Percentiles rank a stretch among this genome's conserved stretches.
Evolutionary conservation across 2,888 invertebrate species (phyloP).

Genomic region (Drosophila mimica): DNA sequence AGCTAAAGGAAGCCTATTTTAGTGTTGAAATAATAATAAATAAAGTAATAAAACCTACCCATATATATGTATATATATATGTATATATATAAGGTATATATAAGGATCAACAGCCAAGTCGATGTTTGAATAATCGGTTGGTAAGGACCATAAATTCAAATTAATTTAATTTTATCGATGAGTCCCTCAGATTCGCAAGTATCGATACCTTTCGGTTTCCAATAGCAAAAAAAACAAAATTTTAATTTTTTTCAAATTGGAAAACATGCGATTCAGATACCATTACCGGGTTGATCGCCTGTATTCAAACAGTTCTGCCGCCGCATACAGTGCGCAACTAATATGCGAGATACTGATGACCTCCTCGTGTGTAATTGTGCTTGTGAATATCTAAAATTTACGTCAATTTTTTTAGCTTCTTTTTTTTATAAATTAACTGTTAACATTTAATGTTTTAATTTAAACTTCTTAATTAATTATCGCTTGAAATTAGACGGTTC

Average conservation of each 20-base stretch:
- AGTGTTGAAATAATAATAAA: too few relatives aligned
- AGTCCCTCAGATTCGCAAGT: too few relatives aligned
- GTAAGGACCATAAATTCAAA: too few relatives aligned
- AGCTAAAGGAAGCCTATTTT: too few relatives aligned
- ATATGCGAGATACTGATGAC: conserved; percentile 18
- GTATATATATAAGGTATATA: not conserved
- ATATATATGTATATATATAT: too few relatives aligned
- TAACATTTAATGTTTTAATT: conserved; percentile 66
- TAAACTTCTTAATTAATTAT: conserved; percentile 32
- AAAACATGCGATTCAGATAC: not conserved
- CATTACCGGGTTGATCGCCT: not conserved
- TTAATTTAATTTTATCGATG: too few relatives aligned
- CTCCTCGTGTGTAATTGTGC: not conserved
- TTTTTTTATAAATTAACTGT: conserved; percentile 27
- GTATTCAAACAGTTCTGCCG: conserved; percentile 51
- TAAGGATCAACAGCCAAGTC: not conserved
- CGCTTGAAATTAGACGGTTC: not conserved
- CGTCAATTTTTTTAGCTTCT: conserved; percentile 38
- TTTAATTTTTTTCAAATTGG: too few relatives aligned
- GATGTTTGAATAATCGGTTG: too few relatives aligned
- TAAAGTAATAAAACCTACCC: too few relatives aligned
- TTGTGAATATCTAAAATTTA: conserved; percentile 56
- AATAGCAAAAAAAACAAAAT: too few relatives aligned
- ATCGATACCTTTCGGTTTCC: too few relatives aligned
- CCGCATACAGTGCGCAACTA: conserved; percentile 62